Percentiles rank a stretch among this genome's conserved stretches.
Evolutionary conservation across 2,113 vertebrate species (phyloP).

Genomic region (Gobio gobio): DNA sequence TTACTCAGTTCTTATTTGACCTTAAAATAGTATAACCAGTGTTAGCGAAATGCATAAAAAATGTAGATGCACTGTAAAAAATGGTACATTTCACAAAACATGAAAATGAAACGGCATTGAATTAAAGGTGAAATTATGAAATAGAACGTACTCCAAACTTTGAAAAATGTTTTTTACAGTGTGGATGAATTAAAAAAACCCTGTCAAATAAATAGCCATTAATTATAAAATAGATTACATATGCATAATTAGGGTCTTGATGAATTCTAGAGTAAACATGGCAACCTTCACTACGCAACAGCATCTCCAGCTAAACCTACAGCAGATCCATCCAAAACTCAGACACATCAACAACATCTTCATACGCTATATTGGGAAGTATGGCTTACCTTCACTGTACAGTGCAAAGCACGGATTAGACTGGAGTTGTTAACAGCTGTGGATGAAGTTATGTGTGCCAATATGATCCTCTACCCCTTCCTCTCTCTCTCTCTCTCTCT

Average conservation of each 20-base stretch:
- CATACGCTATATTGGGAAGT: neutral
- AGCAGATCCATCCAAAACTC: neutral
- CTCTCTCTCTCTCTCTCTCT: conserved; percentile 14
- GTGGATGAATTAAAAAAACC: no score
- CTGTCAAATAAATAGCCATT: no score
- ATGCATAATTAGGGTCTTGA: neutral
- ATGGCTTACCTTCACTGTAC: neutral
- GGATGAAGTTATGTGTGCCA: conserved; percentile 62
- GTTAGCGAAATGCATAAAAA: no score
- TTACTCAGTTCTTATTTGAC: no score
- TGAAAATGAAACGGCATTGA: neutral
- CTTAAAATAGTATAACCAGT: no score
- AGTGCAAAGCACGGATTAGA: neutral
- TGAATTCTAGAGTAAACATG: conserved; percentile 32
- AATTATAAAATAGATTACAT: no score
- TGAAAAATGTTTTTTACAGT: no score
- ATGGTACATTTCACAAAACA: neutral
- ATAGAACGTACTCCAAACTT: no score
- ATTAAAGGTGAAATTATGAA: no score
- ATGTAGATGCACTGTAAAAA: no score
- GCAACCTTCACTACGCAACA: neutral
- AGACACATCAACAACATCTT: neutral
- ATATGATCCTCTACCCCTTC: conserved; percentile 12
- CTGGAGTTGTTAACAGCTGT: conserved; percentile 55
- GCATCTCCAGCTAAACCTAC: neutral